Evolutionary conservation across 2,888 invertebrate species (phyloP).

Genomic region (Ornithoptera alexandrae): DNA sequence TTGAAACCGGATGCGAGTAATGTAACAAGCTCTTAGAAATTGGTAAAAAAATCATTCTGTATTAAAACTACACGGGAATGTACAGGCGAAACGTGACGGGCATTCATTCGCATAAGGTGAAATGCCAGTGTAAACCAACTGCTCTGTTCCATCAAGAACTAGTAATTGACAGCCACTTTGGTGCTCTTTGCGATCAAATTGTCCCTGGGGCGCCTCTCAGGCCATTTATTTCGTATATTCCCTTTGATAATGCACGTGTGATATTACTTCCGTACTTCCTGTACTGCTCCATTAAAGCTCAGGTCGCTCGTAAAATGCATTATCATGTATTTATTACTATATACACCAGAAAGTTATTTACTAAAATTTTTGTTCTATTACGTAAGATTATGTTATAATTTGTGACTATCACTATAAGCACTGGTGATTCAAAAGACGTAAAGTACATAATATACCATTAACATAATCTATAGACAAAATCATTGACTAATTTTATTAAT

Average conservation of each 20-base stretch:
- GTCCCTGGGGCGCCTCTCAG: constrained; percentile 41
- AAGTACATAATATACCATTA: too few relatives aligned
- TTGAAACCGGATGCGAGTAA: too few relatives aligned
- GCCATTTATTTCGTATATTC: constrained; percentile 46
- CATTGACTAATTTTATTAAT: too few relatives aligned
- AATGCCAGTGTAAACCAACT: constrained; percentile 53
- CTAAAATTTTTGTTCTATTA: not conserved
- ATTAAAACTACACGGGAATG: not conserved
- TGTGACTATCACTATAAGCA: too few relatives aligned
- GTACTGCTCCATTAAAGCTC: not conserved
- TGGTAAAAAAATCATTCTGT: not conserved
- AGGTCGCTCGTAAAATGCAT: not conserved
- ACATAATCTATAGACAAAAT: too few relatives aligned
- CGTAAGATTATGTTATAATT: too few relatives aligned
- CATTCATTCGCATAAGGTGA: constrained; percentile 39
- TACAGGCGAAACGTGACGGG: not conserved
- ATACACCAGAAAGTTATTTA: not conserved
- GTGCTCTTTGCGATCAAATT: constrained; percentile 59
- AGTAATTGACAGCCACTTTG: constrained; percentile 48
- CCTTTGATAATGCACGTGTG: constrained; percentile 36
- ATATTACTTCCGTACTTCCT: constrained; percentile 26
- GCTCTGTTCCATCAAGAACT: constrained; percentile 52
- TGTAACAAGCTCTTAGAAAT: not conserved
- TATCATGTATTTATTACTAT: not conserved
- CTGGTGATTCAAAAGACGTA: too few relatives aligned